Percentiles rank a stretch among this genome's conserved stretches.
phyloP scores from a whole-genome alignment of 1,140 invertebrate species.

The Zaprionus inermis region DNA sequence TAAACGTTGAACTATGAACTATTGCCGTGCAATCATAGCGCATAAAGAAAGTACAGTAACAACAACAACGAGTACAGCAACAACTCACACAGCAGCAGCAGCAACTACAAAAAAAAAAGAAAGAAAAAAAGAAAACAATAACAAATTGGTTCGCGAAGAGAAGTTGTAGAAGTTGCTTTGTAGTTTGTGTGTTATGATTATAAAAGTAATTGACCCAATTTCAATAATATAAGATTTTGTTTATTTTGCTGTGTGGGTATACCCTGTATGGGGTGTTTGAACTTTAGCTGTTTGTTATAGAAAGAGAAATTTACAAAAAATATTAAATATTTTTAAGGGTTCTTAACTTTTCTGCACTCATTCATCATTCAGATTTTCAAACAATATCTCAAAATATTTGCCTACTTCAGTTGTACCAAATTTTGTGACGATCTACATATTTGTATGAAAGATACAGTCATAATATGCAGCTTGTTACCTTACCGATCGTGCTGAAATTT shows the following conservation, averaged over 20 bases:
- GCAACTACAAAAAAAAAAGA: constrained; percentile 4
- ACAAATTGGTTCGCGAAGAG: constrained; percentile 39
- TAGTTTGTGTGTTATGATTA: constrained; percentile 56
- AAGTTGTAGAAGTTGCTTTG: constrained; percentile 27
- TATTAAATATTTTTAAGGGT: no score
- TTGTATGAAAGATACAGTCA: neutral
- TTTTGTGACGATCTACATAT: neutral
- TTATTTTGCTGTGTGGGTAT: constrained; percentile 15
- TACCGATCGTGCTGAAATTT: neutral
- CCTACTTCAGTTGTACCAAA: neutral
- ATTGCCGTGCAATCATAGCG: constrained; percentile 58
- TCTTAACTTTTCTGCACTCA: no score
- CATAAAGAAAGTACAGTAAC: constrained; percentile 21
- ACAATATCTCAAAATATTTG: neutral
- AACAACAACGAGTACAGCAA: constrained; percentile 13
- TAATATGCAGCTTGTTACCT: neutral
- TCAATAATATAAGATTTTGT: constrained; percentile 37
- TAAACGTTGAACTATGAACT: constrained; percentile 58
- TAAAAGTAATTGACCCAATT: constrained; percentile 64
- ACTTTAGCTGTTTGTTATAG: neutral
- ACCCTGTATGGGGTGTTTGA: constrained; percentile 19
- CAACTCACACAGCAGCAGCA: neutral
- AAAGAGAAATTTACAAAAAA: rapidly evolving
- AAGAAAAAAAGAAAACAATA: constrained; percentile 18
- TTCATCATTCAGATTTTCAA: neutral